Base-by-base conservation (phyloP, 2,113 vertebrate genomes). In the Neodon shergylaensis region DNA sequence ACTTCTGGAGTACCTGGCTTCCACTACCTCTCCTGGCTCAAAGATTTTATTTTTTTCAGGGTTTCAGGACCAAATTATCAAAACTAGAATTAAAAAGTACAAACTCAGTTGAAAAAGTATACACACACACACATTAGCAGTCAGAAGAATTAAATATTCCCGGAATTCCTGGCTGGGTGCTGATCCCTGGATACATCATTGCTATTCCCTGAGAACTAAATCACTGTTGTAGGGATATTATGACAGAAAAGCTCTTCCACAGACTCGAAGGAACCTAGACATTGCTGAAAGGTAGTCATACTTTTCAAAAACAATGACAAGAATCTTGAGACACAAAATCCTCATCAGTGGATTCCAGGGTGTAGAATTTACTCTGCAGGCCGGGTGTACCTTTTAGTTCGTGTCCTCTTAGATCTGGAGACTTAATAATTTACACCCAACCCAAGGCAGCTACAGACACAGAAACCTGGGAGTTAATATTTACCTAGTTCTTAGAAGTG, bases 401-500 rank as follows among this genome's bases (percentile, higher is more conserved):
- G 49, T 31, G 22, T 91, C 22, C 39, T 91, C 42, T 85, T 86
- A 95, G 90, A 63, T 89, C 61, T 82, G 84, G 78, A 94, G 58
- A 58, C 42, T 66, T 66, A 73, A 44, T 86, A 93, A 81, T 70
- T 94, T 68, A 73, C 47, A 84, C 9, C 3, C 33, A 68, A 58
- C 16, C 9, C 49, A 49, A 87, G 88, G 92, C 65, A 91, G 52
- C 24, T 82, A 54, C 44, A 52, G 17, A 95, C 63, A 85, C 42
- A 91, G 82, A 88, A 92, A 82, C 52, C 42, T 81, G 11, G 61
- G 58, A 91, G 87, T 82, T 94, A 88, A 86, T 91, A 76, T 91
- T 96, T 96, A 36, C 78, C 79, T 96, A 97, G 87, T 72, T 13
- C 72, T 82, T 88, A 86, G 78, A 91, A 76, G 26, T 78, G 2